Evolutionary conservation across 2,797 vertebrate genomes (phyloP).

Genomic region (Glossophaga mutica): DNA sequence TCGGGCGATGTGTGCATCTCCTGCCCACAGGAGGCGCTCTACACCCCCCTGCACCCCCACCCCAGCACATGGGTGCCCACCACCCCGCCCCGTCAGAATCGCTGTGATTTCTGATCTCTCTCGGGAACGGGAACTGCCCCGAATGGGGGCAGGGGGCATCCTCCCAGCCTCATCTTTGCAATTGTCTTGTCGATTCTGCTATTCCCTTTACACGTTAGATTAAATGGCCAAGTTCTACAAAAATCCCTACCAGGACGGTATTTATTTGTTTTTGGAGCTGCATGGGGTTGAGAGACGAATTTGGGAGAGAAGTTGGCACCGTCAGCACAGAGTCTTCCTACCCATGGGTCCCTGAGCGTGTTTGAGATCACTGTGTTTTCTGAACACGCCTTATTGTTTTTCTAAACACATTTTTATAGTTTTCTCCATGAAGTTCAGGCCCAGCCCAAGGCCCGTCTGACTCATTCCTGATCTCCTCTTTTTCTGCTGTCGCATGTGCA

Average conservation of each 20-base stretch:
- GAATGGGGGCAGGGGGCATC: background rate
- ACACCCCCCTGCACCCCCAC: too few relatives aligned
- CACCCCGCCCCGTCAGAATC: background rate
- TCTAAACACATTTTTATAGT: background rate
- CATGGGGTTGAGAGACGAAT: background rate
- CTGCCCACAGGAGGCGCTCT: background rate
- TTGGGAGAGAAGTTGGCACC: background rate
- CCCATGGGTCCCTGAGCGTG: background rate
- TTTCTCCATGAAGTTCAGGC: background rate
- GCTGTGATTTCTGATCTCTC: background rate
- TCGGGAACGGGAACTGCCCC: accelerated
- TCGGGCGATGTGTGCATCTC: background rate
- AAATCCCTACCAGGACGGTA: background rate
- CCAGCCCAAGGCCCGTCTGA: background rate
- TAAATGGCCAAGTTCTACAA: background rate
- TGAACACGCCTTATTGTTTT: background rate
- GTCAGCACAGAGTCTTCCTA: background rate
- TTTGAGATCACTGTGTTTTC: background rate
- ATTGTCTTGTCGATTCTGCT: background rate
- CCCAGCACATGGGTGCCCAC: too few relatives aligned
- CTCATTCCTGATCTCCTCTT: background rate
- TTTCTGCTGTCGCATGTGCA: too few relatives aligned
- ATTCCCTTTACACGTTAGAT: background rate
- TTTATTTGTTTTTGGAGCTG: background rate
- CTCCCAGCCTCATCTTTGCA: background rate